Percentiles rank a stretch among this genome's conserved stretches.
phyloP scores from a whole-genome alignment of 1,140 invertebrate genomes.

The Sarcophaga bullata region DNA sequence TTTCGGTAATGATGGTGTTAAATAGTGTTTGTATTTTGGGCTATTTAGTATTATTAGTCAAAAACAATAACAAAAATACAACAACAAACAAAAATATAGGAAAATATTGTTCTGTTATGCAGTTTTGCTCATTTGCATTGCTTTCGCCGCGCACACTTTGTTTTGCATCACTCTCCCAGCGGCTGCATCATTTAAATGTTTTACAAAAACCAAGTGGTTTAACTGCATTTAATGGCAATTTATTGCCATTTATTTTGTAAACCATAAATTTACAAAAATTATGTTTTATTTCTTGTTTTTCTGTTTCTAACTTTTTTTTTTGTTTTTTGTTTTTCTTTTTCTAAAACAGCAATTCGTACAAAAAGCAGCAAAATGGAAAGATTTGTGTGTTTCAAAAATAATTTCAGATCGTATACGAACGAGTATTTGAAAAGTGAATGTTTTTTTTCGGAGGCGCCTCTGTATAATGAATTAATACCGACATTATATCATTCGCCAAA shows the following conservation, averaged over 20 bases:
- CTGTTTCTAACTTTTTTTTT: background rate
- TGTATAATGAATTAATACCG: too few relatives aligned
- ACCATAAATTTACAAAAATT: constrained; percentile 43
- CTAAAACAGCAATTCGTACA: background rate
- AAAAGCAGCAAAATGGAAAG: background rate
- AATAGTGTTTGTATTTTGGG: constrained; percentile 45
- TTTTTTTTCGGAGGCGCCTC: too few relatives aligned
- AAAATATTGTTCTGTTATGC: background rate
- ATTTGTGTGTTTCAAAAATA: background rate
- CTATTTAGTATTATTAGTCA: constrained; percentile 61
- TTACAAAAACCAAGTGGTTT: constrained; percentile 50
- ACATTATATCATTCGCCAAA: too few relatives aligned
- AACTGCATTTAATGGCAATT: constrained; percentile 56
- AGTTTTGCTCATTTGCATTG: constrained; percentile 6
- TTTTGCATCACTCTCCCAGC: too few relatives aligned
- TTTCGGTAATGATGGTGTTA: constrained; percentile 34
- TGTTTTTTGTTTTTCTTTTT: background rate
- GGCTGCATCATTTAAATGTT: constrained; percentile 51
- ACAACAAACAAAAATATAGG: too few relatives aligned
- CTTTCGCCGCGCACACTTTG: background rate
- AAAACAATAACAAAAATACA: constrained; percentile 39
- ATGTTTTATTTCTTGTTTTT: constrained; percentile 16
- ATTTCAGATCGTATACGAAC: background rate
- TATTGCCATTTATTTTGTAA: constrained; percentile 55
- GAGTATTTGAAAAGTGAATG: too few relatives aligned